Evolutionary conservation across 2,113 vertebrate species (phyloP).

Genomic region (Lampris incognitus): DNA sequence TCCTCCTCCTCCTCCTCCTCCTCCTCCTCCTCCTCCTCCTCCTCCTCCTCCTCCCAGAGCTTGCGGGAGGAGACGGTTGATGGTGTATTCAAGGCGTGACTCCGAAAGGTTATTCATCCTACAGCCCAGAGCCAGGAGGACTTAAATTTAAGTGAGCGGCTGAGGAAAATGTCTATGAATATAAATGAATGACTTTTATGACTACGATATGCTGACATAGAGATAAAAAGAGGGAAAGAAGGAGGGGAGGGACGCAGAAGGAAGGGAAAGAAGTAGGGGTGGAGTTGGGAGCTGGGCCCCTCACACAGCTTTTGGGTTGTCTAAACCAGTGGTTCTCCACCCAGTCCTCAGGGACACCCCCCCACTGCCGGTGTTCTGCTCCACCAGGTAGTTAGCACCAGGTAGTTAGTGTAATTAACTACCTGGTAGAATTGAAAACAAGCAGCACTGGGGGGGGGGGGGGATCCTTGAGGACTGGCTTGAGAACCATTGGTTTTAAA

Average conservation of each 20-base stretch:
- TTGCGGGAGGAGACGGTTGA: slow-evolving; percentile 74
- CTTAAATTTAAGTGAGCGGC: slow-evolving; percentile 59
- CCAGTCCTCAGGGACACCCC: too few species aligned
- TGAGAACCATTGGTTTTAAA: too few species aligned
- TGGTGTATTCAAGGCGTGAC: slow-evolving; percentile 75
- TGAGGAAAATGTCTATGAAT: slow-evolving; percentile 54
- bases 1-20: slow-evolving; percentile 50
- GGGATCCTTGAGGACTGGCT: too few species aligned
- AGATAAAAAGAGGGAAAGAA: slow-evolving; percentile 2
- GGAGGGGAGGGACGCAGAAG: slow-evolving; percentile 2
- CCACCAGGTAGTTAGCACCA: too few species aligned
- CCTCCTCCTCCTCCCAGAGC: slow-evolving; percentile 65
- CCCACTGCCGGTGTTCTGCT: too few species aligned
- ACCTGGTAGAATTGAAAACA: too few species aligned
- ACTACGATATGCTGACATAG: slow-evolving; percentile 25
- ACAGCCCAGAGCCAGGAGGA: slow-evolving; percentile 36
- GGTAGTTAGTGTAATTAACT: too few species aligned
- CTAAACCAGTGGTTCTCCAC: too few species aligned
- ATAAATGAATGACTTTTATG: slow-evolving; percentile 34
- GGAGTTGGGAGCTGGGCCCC: background rate
- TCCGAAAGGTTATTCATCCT: slow-evolving; percentile 73
- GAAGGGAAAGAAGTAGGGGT: background rate
- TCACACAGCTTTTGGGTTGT: too few species aligned
- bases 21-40: slow-evolving; percentile 46
- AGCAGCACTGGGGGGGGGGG: too few species aligned